phyloP scores from a whole-genome alignment of 2,888 invertebrate genomes.

The Aproaerema taeniolella region DNA sequence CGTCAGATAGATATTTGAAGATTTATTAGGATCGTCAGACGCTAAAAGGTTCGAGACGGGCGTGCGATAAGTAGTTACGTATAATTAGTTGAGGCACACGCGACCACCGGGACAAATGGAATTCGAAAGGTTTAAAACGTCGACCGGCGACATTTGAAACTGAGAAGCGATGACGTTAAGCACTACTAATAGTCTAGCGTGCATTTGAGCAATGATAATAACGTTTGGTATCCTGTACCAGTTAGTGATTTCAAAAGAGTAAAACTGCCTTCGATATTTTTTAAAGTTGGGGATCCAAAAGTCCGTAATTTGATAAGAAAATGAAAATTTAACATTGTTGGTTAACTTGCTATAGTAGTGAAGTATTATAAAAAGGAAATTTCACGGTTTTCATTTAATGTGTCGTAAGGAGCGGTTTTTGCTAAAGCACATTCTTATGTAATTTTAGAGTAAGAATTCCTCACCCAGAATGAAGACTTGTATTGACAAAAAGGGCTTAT shows the following conservation, averaged over 20 bases:
- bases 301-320: background rate
- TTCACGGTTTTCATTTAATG: no score
- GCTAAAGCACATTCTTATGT: no score
- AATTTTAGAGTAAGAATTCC: no score
- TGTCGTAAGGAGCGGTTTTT: no score
- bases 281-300: no score
- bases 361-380: no score
- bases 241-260: no score
- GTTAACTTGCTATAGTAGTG: no score
- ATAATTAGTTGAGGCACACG: conserved; percentile 67
- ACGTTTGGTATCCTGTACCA: no score
- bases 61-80: conserved; percentile 55
- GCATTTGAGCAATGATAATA: background rate
- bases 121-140: conserved; percentile 9
- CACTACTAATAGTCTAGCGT: background rate
- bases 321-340: background rate
- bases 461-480: conserved; percentile 8
- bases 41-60: conserved; percentile 65
- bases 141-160: conserved; percentile 4
- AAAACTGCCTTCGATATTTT: no score
- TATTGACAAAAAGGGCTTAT: conserved; percentile 13
- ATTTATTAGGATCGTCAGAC: conserved; percentile 63
- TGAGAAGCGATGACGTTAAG: background rate
- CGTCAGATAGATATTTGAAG: conserved; percentile 51
- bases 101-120: conserved; percentile 48